These are phyloP conservation scores for Heliocidaris erythrogramma DNA, from an alignment of 35 echinoderm and acorn worm species.

Conservation along the genomic window DNA sequence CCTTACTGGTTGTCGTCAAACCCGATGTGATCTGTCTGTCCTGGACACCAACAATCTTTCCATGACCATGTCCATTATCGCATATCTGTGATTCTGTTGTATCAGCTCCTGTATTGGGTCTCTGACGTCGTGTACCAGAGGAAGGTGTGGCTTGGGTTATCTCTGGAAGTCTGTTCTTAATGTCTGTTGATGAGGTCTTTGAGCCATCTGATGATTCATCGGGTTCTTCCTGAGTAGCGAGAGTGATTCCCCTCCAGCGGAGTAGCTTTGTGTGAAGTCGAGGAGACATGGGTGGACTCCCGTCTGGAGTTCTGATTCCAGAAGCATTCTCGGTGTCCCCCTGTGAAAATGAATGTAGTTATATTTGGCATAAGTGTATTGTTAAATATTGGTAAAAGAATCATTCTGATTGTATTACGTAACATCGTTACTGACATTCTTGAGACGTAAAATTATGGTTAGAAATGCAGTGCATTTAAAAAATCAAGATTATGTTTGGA, in stretches of 20 bases:
- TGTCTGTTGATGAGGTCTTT: not conserved
- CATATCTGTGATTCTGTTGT: not conserved
- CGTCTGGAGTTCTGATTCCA: not conserved
- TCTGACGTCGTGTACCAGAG: not conserved
- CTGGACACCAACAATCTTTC: not conserved
- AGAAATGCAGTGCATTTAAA: no score
- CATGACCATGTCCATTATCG: not conserved
- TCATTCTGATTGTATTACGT: no score
- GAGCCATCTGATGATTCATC: not conserved
- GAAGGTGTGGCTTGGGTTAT: not conserved
- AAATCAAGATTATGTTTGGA: no score
- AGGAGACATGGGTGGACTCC: not conserved
- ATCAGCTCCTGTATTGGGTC: not conserved
- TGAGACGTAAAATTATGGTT: no score
- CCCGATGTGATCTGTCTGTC: not conserved
- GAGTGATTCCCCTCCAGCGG: not conserved
- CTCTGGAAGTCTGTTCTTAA: not conserved
- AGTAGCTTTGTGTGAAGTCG: conserved; percentile 16
- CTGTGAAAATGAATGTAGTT: not conserved
- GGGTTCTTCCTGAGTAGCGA: not conserved
- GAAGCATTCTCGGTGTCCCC: not conserved
- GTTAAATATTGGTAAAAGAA: no score
- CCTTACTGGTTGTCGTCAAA: not conserved
- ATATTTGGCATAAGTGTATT: no score
- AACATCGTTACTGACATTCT: no score